Base-by-base conservation (phyloP, 2,797 vertebrate genomes). In the Spheniscus humboldti region DNA sequence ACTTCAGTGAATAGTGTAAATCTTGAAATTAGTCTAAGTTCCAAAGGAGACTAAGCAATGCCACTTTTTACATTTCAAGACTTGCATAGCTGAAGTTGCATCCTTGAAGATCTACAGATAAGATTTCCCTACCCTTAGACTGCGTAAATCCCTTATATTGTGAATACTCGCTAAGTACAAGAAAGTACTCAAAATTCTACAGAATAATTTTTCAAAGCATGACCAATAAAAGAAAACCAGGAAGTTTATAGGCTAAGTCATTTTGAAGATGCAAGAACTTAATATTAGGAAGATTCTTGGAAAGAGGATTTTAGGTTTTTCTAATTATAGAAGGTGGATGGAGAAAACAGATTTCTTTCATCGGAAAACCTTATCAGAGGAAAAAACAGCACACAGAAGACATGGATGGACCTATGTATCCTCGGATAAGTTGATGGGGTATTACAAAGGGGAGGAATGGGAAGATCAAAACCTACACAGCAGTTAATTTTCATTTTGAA, bases 31-130 rank as follows among this genome's bases (percentile, higher is more conserved):
- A 78, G 30, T 25, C 7, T 23, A 53, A 74, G 18, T 53, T 81
- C 45, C 37, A 71, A 37, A 63, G 56, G 37, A 85, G 45, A 85
- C n/a, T 24, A 87, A 87, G 13, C 27, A 87, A 52, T 20, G 19
- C 8, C 43, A 63, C 18, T 25, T 90, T 55, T 69, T 69, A 63
- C 8, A 41, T 63, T 88, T 79, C 45, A 85, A 56, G 52, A 19
- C 13, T 56, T 52, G 45, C 14, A 27, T 2, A n/a, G 62, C 8
- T 67, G 16, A 84, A 81, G 23, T 53, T 0, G 0, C 11, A 22
- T 52, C 74, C 67, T 76, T 92, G 37, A 82, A 79, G 53, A 76
- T 41, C 37, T 50, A 73, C 28, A 72, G 39, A 20, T 75, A 85
- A 79, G 39, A 84, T 19, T 88, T 43, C 48, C 24, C 17, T 85